Base-by-base conservation (phyloP, 2,888 invertebrate species). In the Pandemis cinnamomeana region DNA sequence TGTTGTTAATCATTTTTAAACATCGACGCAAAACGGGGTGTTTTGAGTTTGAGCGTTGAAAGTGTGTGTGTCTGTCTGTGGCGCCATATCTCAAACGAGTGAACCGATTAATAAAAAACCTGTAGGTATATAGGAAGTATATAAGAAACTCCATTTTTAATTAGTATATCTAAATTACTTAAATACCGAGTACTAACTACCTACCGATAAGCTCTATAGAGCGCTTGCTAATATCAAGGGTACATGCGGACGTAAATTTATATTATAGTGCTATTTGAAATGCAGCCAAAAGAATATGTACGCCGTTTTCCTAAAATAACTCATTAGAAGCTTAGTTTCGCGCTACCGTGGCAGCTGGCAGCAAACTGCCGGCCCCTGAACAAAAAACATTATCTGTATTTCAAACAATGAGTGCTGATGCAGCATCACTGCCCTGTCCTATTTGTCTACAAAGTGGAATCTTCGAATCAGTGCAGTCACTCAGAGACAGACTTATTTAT, bases 401-500 rank as follows among this genome's bases (percentile, higher is more conserved):
- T 64, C 8, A 20, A 48, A 58, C 41, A 81, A 94, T 94, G 94
- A 93, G 93, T 91, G 92, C 88, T 76, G 92, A 94, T 84, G 94
- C 95, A 84, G 93, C 93, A 77, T 91, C 95, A 71, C 94, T 97
- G 79, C 93, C 96, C 72, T 97, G 97, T 88, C 97, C 97, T 48
- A 89, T 97, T 85, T 97, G 97, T 90, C 95, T 96, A 71, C 95
- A 96, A 85, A 95, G 96, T 77, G 96, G 93, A 79, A 88, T 96
- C 81, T 98, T 97, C 84, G 91, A 95, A 80, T 96, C 96, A 72
- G 95, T 96, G 75, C 96, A 97, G 84, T 93, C 96, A 15, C 90
- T 98, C 78, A 95, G 97, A 84, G 95, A 96, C 74, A 96, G 96
- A 80, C 93, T 98, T 71, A 96, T 97, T 76, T 95, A 95, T 83